A percentile compares a stretch with the other conserved stretches of the same genome.
These are phyloP conservation scores for Griposia aprilina DNA, from an alignment of 2,888 invertebrate genomes.

Conservation along the genomic window DNA sequence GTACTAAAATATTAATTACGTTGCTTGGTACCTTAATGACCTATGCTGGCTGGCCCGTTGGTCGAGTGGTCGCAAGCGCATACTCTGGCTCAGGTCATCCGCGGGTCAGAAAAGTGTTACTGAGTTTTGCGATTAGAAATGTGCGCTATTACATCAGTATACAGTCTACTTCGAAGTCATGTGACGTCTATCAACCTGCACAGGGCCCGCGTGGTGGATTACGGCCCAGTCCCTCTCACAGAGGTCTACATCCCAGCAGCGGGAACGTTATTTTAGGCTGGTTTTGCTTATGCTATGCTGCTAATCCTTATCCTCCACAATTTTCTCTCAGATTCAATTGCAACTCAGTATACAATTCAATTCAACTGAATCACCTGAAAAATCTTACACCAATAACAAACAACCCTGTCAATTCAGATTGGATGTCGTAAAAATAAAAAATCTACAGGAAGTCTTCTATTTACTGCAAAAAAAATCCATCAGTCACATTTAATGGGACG, in stretches of 20 bases:
- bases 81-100: neutral
- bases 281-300: neutral
- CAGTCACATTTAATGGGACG: constrained; percentile 34
- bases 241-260: neutral
- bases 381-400: neutral
- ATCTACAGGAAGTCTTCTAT: neutral
- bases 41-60: neutral
- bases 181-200: neutral
- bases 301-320: neutral
- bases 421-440: neutral
- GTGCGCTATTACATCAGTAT: no score
- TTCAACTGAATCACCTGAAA: neutral
- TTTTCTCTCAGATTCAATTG: neutral
- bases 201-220: neutral
- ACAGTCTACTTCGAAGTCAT: neutral
- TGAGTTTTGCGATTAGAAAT: neutral
- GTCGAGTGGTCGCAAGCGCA: neutral
- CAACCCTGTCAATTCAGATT: neutral
- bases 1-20: constrained; percentile 26
- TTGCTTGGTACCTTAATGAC: neutral
- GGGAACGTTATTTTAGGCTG: neutral
- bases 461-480: constrained; percentile 28
- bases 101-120: neutral
- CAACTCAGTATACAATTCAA: neutral
- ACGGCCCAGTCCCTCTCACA: neutral